phyloP scores from a whole-genome alignment of 2,113 vertebrate species.

The Chaetodon trifascialis region DNA sequence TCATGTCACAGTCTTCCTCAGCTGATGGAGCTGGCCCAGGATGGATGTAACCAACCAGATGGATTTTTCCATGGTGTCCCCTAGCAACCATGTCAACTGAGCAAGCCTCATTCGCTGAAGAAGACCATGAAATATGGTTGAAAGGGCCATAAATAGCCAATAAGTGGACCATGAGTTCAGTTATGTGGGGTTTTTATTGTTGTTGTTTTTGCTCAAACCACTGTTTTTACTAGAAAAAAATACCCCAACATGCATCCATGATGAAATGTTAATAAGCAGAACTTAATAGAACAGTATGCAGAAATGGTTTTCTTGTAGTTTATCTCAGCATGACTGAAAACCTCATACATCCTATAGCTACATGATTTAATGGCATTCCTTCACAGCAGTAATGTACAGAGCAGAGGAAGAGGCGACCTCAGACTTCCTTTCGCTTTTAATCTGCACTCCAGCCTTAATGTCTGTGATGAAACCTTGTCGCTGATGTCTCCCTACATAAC shows the following conservation, averaged over 20 bases:
- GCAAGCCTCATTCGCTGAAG: background rate
- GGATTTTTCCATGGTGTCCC: background rate
- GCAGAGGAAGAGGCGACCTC: background rate
- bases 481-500: background rate
- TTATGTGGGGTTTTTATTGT: background rate
- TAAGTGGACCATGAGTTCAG: background rate
- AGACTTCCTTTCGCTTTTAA: background rate
- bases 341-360: too few relatives aligned
- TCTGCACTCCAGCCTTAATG: background rate
- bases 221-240: background rate
- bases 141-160: background rate
- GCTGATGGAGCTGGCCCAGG: background rate
- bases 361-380: conserved; percentile 24
- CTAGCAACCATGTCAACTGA: background rate
- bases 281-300: background rate
- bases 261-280: background rate
- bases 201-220: too few relatives aligned
- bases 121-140: background rate
- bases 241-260: too few relatives aligned
- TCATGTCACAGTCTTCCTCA: background rate
- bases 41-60: background rate
- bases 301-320: background rate
- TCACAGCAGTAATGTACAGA: background rate
- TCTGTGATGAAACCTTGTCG: background rate
- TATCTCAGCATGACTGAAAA: background rate